Evolutionary conservation across 2,888 invertebrate genomes (phyloP).

Genomic region (Caenorhabditis imperialis): DNA sequence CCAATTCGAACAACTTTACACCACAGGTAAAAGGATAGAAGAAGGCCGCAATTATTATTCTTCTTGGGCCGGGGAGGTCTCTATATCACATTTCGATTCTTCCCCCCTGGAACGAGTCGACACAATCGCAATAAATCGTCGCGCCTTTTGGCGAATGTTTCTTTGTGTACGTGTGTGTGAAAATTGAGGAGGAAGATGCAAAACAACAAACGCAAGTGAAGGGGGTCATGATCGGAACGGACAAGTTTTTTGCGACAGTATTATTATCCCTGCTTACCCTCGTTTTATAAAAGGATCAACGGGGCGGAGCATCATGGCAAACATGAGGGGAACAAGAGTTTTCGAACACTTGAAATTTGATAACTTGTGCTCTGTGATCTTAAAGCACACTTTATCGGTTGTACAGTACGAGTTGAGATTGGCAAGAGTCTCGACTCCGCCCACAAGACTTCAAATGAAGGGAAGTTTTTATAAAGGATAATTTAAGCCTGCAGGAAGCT

Average conservation of each 20-base stretch:
- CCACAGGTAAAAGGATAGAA: slow-evolving; percentile 18
- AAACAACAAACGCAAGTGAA: neutral
- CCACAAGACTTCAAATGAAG: too few species aligned
- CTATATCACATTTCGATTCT: slow-evolving; percentile 40
- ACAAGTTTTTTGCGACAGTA: slow-evolving; percentile 10
- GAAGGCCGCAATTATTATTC: slow-evolving; percentile 23
- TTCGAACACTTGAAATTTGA: neutral
- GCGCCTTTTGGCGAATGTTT: too few species aligned
- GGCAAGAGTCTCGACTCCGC: too few species aligned
- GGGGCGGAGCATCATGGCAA: neutral
- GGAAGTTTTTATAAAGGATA: too few species aligned
- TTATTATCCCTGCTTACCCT: slow-evolving; percentile 30
- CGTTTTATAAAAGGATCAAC: slow-evolving; percentile 31
- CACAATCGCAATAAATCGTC: slow-evolving; percentile 46
- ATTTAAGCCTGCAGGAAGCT: too few species aligned
- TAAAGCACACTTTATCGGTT: slow-evolving; percentile 1
- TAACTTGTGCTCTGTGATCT: slow-evolving; percentile 7
- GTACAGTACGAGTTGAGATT: too few species aligned
- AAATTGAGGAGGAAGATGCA: slow-evolving; percentile 1
- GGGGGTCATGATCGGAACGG: neutral
- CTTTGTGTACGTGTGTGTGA: neutral
- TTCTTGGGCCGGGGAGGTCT: neutral
- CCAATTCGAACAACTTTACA: slow-evolving; percentile 48
- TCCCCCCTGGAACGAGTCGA: slow-evolving; percentile 4
- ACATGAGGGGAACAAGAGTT: neutral